Base-by-base conservation (phyloP, 2,888 invertebrate genomes). In the Halictus quadricinctus region DNA sequence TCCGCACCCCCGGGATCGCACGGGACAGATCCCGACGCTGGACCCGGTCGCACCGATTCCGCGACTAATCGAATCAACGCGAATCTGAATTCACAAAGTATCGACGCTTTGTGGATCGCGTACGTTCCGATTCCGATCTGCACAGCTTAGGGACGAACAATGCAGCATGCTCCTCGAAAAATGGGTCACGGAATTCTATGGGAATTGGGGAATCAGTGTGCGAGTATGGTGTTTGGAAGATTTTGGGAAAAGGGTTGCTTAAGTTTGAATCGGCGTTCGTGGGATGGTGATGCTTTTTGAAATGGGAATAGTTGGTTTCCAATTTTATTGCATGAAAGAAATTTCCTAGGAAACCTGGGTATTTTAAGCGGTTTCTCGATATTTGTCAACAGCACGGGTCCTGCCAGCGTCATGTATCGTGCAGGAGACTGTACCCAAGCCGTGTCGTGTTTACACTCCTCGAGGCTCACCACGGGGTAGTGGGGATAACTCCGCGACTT, bases 61-160 rank as follows among this genome's bases (percentile, higher is more conserved):
- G 8, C 18, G 29, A 36, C 48, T 66, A 76, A 76, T 76, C 76
- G 48, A 66, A 66, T 76, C 64, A 60, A 60, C 29, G 15, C 15
- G 29, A 15, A 25, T 64, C 29, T 18, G 7, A 29, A 66, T 66
- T 66, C 64, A 25, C 25, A 60, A 60, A 60, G 60, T 60, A 60
- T 60, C 60, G 60, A 60, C 60, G 60, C 25, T 60, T 60, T 60
- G 13, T 25, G n/a, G n/a, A 25, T 12, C 60, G 25, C 60, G 60
- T 6, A 25, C 13, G 25, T 25, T 60, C 5, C 13, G 13, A 25
- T 60, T 60, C 60, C 60, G 25, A 60, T 25, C 25, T 60, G 4
- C 60, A 13, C 5, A 13, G 60, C n/a, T 60, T 60, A 60, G 13
- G 25, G 25, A 12, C 25, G 25, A 60, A 60, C 25, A 13, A 25